Evolutionary conservation across 2,797 vertebrate species (phyloP), one percentile per base, ranked within the genome.

Genomic region (Crax fasciolata): DNA sequence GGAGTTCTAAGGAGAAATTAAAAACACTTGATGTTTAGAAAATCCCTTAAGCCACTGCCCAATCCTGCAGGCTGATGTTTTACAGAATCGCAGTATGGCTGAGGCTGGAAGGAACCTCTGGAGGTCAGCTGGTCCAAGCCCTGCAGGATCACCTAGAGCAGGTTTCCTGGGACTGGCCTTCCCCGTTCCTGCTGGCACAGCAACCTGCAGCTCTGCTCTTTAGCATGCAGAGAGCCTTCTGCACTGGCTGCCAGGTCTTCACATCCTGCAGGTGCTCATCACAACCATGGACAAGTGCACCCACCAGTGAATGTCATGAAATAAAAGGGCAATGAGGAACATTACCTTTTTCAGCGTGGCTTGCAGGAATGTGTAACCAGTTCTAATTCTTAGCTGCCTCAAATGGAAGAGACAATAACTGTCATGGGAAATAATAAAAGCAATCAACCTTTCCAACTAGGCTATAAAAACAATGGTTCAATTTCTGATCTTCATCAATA

Each of bases 231-330:
- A 49, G 38, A 74, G 13, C n/a, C 44, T 92, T 25, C 54, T 43
- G 44, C 46, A 38, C 8, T 0, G 0, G 16, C 46, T 77, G 48
- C 38, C 8, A 13, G 51, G 19, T 55, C 55, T 27, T 63, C 65
- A 25, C 1, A 1, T 13, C 44, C 5, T 0, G 0, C 2, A 17
- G 10, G 17, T 58, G 35, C 24, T 35, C 15, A 17, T 11, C 16
- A 5, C 58, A 38, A 9, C 7, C 6, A 15, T 17, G 24, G 18
- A 44, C 30, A 61, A 68, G 30, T 13, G 35, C 13, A 24, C 18
- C 23, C 54, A 63, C 6, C 48, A 30, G 9, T 21, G 66, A 27
- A 19, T 73, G 73, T 57, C 27, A 8, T 41, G 35, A 58, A 74
- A 58, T 43, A 13, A 49, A 62, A 66, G 18, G 30, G 12, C 11